Conservation (phyloP, 2,888 invertebrate genomes). For the Tipula confusa region DNA sequence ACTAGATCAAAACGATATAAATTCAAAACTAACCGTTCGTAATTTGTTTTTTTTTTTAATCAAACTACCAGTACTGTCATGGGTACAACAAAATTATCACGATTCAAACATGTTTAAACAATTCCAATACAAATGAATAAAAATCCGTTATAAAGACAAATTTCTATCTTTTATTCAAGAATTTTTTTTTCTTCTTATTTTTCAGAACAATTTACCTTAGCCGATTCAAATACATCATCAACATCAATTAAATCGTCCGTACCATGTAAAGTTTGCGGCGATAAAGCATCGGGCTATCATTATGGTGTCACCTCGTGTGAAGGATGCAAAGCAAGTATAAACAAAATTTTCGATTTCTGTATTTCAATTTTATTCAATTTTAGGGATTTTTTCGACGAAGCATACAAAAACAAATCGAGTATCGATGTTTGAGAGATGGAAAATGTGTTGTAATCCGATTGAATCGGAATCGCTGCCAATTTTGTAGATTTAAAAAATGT, state of each 20-base stretch:
- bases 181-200: conserved; percentile 36
- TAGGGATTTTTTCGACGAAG: conserved; percentile 94
- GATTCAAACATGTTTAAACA: no score
- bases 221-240: conserved; percentile 74
- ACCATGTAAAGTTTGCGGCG: conserved; percentile 95
- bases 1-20: no score
- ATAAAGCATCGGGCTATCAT: conserved; percentile 86
- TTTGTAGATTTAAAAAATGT: conserved; percentile 95
- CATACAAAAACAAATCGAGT: conserved; percentile 95
- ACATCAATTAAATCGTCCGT: conserved; percentile 81
- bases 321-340: conserved; percentile 83
- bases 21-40: no score
- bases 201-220: conserved; percentile 67
- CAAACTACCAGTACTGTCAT: no score
- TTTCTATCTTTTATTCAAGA: no score
- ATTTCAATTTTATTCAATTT: conserved; percentile 39
- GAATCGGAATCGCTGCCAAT: conserved; percentile 93
- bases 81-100: no score
- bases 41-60: no score
- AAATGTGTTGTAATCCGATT: conserved; percentile 90
- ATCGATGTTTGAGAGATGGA: conserved; percentile 88
- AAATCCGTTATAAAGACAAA: no score
- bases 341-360: conserved; percentile 31
- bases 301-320: conserved; percentile 98
- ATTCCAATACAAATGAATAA: no score